Evolutionary conservation across 2,113 vertebrate genomes (phyloP), one percentile per base, ranked within the genome.

Genomic region (Gymnocephalus cernua): DNA sequence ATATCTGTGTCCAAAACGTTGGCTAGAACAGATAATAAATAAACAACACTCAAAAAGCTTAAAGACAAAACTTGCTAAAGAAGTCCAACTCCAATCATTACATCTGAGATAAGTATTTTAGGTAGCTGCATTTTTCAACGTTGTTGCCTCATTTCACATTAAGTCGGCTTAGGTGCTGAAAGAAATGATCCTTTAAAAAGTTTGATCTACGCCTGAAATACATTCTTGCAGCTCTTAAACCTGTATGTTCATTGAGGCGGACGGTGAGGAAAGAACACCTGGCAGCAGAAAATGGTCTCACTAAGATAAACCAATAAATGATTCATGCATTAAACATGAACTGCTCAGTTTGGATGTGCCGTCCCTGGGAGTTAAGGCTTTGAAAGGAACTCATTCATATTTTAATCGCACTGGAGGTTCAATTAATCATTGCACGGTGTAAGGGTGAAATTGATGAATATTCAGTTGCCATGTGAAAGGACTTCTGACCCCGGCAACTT

Each of bases 391-490:
- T 88, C 91, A 91, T 93, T 93, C 89, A 92, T 92, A 93, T 94
- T 93, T 93, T 92, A 94, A 93, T 91, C 89, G 91, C 90, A 90
- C 71, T 69, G 76, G 87, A 88, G 91, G 87, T 90, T 90, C 88
- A 93, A 93, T 93, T 93, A 93, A 94, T 93, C 93, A 93, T 88
- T 78, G 86, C 66, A 63, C 66, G 72, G 86, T 92, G 92, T 91
- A 89, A 82, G 91, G 92, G 86, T 92, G 88, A 92, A 91, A 86
- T 74, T 87, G 85, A 91, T 94, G 93, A 93, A 94, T 94, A 93
- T 94, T 93, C 92, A 92, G 82, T 79, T 74, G 77, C 74, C 68
- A 62, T 82, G 77, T 57, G 51, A 90, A 86, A 79, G 67, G 86
- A 92, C 87, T 84, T 88, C 74, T 93, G 90, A 92, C 90, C 92